phyloP scores from a whole-genome alignment of 1,140 invertebrate species.

The Vollenhovia emeryi region DNA sequence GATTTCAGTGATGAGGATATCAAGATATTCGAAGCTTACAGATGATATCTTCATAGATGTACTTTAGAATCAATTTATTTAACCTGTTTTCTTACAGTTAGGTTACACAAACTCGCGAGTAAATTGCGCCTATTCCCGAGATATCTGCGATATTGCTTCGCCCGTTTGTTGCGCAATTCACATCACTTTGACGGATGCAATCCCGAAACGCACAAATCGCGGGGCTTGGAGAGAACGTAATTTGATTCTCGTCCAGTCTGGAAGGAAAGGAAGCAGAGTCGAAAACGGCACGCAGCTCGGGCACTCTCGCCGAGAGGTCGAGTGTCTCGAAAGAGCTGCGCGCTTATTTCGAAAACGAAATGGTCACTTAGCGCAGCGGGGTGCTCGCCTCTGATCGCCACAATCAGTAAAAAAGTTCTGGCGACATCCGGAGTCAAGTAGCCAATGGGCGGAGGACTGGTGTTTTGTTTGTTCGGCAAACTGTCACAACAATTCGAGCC shows the following conservation, averaged over 20 bases:
- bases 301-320: conserved; percentile 21
- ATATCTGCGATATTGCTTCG: neutral
- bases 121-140: neutral
- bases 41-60: neutral
- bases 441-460: conserved; percentile 42
- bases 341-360: conserved; percentile 73
- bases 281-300: conserved; percentile 15
- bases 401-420: conserved; percentile 54
- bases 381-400: conserved; percentile 48
- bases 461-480: conserved; percentile 79
- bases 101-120: neutral
- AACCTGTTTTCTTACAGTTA: neutral
- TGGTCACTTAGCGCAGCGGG: conserved; percentile 77
- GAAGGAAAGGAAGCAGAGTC: neutral
- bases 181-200: conserved; percentile 12
- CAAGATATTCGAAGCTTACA: neutral
- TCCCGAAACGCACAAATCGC: conserved; percentile 1
- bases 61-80: neutral
- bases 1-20: neutral
- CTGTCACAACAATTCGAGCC: conserved; percentile 81
- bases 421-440: conserved; percentile 53
- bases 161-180: neutral
- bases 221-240: conserved; percentile 21
- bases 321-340: conserved; percentile 56
- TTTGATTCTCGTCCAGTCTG: conserved; percentile 22